Base-by-base conservation (phyloP, 1,140 invertebrate genomes). In the Drosophila parabipectinata region DNA sequence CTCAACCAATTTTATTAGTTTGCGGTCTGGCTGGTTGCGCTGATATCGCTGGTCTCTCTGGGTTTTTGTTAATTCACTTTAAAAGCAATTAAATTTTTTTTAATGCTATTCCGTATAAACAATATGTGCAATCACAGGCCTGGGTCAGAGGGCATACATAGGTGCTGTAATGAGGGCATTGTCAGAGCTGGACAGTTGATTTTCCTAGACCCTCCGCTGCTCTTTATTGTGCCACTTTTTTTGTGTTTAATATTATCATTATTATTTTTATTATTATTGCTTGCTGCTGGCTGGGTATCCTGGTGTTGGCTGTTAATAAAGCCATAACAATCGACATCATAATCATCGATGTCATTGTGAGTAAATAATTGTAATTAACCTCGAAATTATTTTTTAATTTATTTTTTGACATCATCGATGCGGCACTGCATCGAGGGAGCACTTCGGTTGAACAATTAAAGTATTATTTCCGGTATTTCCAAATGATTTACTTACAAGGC, bases 351-450 rank as follows among this genome's bases (percentile, higher is more conserved):
- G 73, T 77, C 75, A 77, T 77, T 77, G 54, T 71, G 66, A 72
- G 74, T 77, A 72, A 64, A 77, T 77, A 77, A 77, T 77, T 77
- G 75, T 77, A 77, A 77, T 77, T 77, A 77, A 77, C 75, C 67
- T 57, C 59, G 59, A 77, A 63, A 77, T 76, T 57, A 76, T 69
- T 69, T 77, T 61, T 77, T 77, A 69, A 61, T 76, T 76, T 55
- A 61, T 76, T 56, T 28, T 24, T 50, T 45, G 47, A 39, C 28
- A 26, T 61, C 34, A n/a, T n/a, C 26, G 26, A 44, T 7, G 41
- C 21, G n/a, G 3, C 14, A 21, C 18, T 15, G 12, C 21, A n/a
- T 1, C 21, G 21, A 21, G 21, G 21, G 21, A 21, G 21, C 21
- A 18, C 58, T 28, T 7, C 26, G 6, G 26, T 7, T 28, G 45